These are phyloP conservation scores for Apis cerana DNA, from an alignment of 1,140 invertebrate genomes.

Conservation along the genomic window DNA sequence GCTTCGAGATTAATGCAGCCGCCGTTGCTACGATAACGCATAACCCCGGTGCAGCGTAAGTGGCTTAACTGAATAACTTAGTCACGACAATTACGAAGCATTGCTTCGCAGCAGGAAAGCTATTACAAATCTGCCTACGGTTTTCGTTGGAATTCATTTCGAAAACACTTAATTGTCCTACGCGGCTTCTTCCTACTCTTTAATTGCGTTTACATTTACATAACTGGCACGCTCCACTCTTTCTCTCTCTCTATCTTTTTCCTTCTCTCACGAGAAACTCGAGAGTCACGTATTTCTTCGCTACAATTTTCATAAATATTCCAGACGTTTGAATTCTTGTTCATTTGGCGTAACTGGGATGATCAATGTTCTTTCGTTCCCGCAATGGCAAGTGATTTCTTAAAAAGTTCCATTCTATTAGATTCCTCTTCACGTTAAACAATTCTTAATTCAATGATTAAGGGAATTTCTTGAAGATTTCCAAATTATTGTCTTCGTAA, in stretches of 20 bases:
- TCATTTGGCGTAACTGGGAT: too few species aligned
- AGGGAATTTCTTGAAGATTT: too few species aligned
- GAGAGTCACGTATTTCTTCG: too few species aligned
- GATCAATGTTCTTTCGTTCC: too few species aligned
- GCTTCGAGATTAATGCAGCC: conserved; percentile 62
- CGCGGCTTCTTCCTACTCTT: not conserved
- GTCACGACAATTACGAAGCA: conserved; percentile 66
- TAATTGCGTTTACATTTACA: not conserved
- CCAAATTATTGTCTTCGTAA: too few species aligned
- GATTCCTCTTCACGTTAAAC: too few species aligned
- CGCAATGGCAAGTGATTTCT: too few species aligned
- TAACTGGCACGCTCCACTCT: not conserved
- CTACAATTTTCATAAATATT: too few species aligned
- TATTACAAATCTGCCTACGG: conserved; percentile 49
- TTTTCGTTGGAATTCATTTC: conserved; percentile 52
- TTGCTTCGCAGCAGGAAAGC: conserved; percentile 32
- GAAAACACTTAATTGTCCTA: conserved; percentile 26
- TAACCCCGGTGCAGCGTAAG: conserved; percentile 56
- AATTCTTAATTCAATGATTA: too few species aligned
- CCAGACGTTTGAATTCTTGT: too few species aligned
- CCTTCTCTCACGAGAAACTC: too few species aligned
- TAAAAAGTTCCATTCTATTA: too few species aligned
- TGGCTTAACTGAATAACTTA: conserved; percentile 72
- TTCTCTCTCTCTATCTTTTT: not conserved
- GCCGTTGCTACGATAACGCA: conserved; percentile 63